Evolutionary conservation across 2,888 invertebrate genomes (phyloP), one percentile per base, ranked within the genome.

Genomic region (Lochmaea capreae): DNA sequence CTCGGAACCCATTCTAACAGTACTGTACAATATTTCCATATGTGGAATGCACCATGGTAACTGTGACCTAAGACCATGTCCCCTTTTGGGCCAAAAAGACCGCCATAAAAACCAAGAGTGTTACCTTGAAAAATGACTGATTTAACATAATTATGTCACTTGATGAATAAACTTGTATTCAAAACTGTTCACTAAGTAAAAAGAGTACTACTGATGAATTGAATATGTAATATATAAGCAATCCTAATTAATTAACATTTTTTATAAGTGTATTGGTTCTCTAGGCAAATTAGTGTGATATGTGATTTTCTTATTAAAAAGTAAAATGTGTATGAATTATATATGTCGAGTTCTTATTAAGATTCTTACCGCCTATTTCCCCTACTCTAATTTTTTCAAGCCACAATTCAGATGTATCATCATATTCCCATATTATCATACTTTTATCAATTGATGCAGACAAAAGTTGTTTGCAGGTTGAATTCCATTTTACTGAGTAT

Each of bases 401-500:
- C 98, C 98, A 98, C 63, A 95, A 78, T 46, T 82, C 92, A 63
- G 89, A 89, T 22, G 89, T 88, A 3, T 87, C 83, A 81, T 91
- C 92, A 2, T 91, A 92, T 80, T 92, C 91, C 98, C 98, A 98
- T 39, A 98, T 89, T 52, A 98, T 94, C 84, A 97, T 91, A 0
- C 96, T 95, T 85, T 97, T 97, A 87, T 98, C 98, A 82, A 97
- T 91, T 0, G 97, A 98, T 1, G 95, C 93, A 0, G 98, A 96
- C 0, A 98, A 88, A 4, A 98, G 88, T 49, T 91, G 89, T 79
- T 90, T 77, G 49, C 81, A 78, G 46, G 78, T 78, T 0, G 90
- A 91, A 80, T 92, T 91, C 97, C 97, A 98, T 79, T 93, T 90
- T 0, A 97, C 91, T n/a, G 95, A 94, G 86, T 97, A 97, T 63